A percentile compares a stretch with the other conserved stretches of the same genome.
Evolutionary conservation across 2,888 invertebrate species (phyloP).

Genomic region (Diogma glabrata): DNA sequence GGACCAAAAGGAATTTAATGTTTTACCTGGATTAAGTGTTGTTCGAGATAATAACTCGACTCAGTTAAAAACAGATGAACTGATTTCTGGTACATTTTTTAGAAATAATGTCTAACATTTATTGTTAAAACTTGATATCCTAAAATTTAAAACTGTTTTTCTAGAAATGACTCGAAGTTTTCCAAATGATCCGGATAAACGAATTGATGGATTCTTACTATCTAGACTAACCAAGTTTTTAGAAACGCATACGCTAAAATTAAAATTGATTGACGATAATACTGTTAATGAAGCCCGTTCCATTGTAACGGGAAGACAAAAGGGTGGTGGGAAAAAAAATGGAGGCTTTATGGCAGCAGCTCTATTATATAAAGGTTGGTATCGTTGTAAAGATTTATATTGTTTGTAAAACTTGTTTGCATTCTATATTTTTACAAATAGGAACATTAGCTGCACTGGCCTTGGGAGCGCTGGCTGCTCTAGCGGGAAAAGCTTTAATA

Average conservation of each 20-base stretch:
- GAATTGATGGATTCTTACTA: slow-evolving; percentile 62
- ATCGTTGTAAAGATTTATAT: neutral
- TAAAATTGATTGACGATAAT: slow-evolving; percentile 56
- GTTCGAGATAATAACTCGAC: slow-evolving; percentile 53
- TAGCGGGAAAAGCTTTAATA: slow-evolving; percentile 76
- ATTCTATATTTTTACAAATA: slow-evolving; percentile 27
- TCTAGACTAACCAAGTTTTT: slow-evolving; percentile 59
- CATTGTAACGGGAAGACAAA: slow-evolving; percentile 43
- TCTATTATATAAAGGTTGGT: slow-evolving; percentile 52
- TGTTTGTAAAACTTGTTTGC: neutral
- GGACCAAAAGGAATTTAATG: slow-evolving; percentile 50
- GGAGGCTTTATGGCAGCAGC: slow-evolving; percentile 43
- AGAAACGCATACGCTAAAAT: slow-evolving; percentile 59
- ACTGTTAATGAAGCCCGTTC: slow-evolving; percentile 47
- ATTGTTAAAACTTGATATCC: too few species aligned
- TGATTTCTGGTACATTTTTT: slow-evolving; percentile 47
- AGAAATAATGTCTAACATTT: too few species aligned
- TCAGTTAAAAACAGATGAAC: slow-evolving; percentile 46
- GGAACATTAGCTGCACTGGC: slow-evolving; percentile 64
- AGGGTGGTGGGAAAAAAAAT: slow-evolving; percentile 41
- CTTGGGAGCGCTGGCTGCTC: slow-evolving; percentile 59
- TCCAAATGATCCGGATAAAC: slow-evolving; percentile 62
- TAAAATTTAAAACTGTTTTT: too few species aligned
- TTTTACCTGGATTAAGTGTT: slow-evolving; percentile 63
- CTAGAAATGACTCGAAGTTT: slow-evolving; percentile 64